Base-by-base conservation (phyloP, 2,888 invertebrate genomes). In the Isoperla grammatica region DNA sequence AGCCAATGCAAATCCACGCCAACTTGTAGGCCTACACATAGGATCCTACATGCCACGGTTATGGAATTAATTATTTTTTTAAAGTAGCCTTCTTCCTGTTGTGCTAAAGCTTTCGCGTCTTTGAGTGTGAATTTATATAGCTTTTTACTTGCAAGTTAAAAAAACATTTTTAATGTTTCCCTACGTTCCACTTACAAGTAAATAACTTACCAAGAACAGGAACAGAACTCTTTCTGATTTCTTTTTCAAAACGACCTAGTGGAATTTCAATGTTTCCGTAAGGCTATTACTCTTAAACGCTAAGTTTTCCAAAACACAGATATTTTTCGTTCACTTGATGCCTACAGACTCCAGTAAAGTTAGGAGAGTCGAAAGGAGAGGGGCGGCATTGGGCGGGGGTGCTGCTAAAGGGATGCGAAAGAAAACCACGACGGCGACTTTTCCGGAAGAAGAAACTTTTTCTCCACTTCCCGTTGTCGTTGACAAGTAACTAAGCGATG, bases 361-460 rank as follows among this genome's bases (percentile, higher is more conserved):
- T 39, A 37, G 29, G 29, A 29, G 29, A 29, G 29, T 29, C 29
- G 29, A 29, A 11, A 45, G 45, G 11, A 17, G 45, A 2, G 45
- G 11, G 4, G 19, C 22, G 19, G 50, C n/a, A 29, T 2, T 29
- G 20, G 23, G 46, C 15, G n/a, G 49, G 39, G 37, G 60, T 35
- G 15, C 20, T 50, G 49, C 48, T 22, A 23, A 43, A 50, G 49
- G 56, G 49, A 53, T 53, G 53, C 53, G 53, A 53, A 53, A 53
- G 53, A 56, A 54, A 56, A 60, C 60, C 60, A 50, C 50, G 55
- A 54, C 29, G 59, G 53, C 56, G 56, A 56, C 60, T 60, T 60
- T 60, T 60, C 56, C 60, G 60, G 60, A 60, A 60, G 60, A 60
- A 60, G 56, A 56, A 60, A 56, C 60, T 60, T 60, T 60, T 56